Evolutionary conservation across 35 echinoderm and acorn worm genomes (phyloP), one percentile per base, ranked within the genome.

Genomic region (Lytechinus pictus): DNA sequence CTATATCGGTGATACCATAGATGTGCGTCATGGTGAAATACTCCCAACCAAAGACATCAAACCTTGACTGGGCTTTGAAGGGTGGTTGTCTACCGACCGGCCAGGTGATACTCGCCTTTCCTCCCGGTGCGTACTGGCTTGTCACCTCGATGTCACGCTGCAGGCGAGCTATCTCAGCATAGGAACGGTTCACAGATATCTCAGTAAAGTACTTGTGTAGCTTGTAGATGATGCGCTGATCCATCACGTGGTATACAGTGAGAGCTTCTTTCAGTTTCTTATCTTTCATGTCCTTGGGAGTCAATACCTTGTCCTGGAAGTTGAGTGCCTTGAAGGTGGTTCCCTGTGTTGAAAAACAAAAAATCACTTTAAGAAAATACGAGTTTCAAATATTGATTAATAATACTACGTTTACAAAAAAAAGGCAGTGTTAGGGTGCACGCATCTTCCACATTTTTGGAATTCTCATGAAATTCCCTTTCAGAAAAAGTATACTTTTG

Each of bases 11-110:
- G 9, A 61, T 94, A 33, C 96, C 98, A 94, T 95, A 99, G 24
- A 99, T 86, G 71, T 99, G 98, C 1, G 98, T 99, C 97, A 97
- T 97, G 53, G 97, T 98, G 94, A 99, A 99, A 91, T 99, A 99
- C 61, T 99, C 96, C 98, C 98, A 99, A 10, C 91, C 96, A 91
- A 99, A 96, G 8, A 99, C 94, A 53, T 99, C 98, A 92, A 98
- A 99, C 7, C 97, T 57, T 56, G 97, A 95, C 10, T 96, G 96
- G 10, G 96, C 61, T 24, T 99, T 99, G 54, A 95, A 99, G 19
- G 98, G 96, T 9, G 94, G 93, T 27, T 95, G 95, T 51, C 86
- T 94, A 52, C 98, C 98, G 5, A 95, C 97, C 14, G 98, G 98
- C 98, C 98, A 99, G 16, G 96, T 97, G 19, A 98, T 29, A 21